Base-by-base conservation (phyloP, 2,888 invertebrate species). In the Xestia sexstrigata region DNA sequence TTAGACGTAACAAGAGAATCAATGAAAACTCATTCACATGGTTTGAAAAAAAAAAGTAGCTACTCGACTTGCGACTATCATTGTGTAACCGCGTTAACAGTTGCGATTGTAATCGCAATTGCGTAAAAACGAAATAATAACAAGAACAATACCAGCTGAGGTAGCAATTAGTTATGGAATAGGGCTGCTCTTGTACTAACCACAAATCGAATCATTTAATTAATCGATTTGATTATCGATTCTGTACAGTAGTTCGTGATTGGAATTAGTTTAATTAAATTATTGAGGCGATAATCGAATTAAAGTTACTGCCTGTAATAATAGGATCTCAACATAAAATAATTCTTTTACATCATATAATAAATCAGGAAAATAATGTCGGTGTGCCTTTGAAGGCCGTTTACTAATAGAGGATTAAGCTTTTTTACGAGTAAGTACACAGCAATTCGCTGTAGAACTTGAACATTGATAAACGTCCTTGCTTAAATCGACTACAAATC, bases 51-150 rank as follows among this genome's bases (percentile, higher is more conserved):
- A 88, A 87, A 86, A 88, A 86, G 66, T 73, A 82, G 73, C 72
- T 58, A 42, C 35, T 7, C 66, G 42, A 62, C 80, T 79, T 82
- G 81, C 69, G 65, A 71, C 68, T 75, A 49, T 66, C 55, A 85
- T 89, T 89, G 84, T 87, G 87, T 80, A 89, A 87, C 72, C 66
- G 55, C 69, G 23, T 68, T 79, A 80, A 70, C 63, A 85, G 70
- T 74, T 62, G 76, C 70, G 70, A 89, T 88, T 89, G 83, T 87
- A 74, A 90, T 87, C 83, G 60, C 42, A 76, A 77, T 92, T 92
- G 90, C 89, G 89, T 89, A 93, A 93, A 93, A 93, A 92, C 87
- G 74, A 83, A 88, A 88, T 89, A 88, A 89, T 88, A 90, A 91
- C 84, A 89, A 91, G 91, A 93, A 92, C 92, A 93, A 92, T 91